phyloP scores from a whole-genome alignment of 2,888 invertebrate species.

The Drosophila melanosoma region DNA sequence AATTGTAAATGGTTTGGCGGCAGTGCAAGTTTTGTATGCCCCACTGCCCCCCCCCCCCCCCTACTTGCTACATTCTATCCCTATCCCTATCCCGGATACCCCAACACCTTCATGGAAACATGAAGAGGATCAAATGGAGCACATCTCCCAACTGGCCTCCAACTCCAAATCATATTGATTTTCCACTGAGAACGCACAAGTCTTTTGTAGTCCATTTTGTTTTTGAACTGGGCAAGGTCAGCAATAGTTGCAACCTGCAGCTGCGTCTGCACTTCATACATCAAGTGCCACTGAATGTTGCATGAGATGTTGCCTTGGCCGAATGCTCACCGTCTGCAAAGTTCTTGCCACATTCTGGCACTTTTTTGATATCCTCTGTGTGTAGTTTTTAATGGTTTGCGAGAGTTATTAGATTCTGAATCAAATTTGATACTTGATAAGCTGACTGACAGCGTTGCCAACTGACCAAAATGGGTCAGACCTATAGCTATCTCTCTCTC shows the following conservation, averaged over 20 bases:
- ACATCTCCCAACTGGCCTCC: constrained; percentile 23
- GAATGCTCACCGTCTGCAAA: constrained; percentile 56
- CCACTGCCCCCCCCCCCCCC: constrained; percentile 1
- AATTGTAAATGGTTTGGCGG: constrained; percentile 75
- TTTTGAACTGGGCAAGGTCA: constrained; percentile 65
- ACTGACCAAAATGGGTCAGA: constrained; percentile 64
- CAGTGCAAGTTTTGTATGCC: constrained; percentile 37
- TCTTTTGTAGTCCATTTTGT: constrained; percentile 6
- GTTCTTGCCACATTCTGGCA: constrained; percentile 40
- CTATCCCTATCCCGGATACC: background rate
- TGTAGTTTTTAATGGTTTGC: constrained; percentile 74
- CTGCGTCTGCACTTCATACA: constrained; percentile 74
- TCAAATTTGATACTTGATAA: constrained; percentile 76
- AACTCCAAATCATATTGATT: constrained; percentile 55
- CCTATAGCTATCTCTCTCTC: constrained; percentile 1
- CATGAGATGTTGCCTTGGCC: constrained; percentile 26
- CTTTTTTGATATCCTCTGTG: background rate
- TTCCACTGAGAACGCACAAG: constrained; percentile 8
- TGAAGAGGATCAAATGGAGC: background rate
- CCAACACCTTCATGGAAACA: background rate
- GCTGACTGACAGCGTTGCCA: constrained; percentile 69
- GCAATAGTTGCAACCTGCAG: constrained; percentile 43
- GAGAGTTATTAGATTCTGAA: constrained; percentile 82
- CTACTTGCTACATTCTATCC: background rate
- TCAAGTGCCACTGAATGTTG: constrained; percentile 60